Conservation (phyloP, 2,888 invertebrate species). For the Actias luna region DNA sequence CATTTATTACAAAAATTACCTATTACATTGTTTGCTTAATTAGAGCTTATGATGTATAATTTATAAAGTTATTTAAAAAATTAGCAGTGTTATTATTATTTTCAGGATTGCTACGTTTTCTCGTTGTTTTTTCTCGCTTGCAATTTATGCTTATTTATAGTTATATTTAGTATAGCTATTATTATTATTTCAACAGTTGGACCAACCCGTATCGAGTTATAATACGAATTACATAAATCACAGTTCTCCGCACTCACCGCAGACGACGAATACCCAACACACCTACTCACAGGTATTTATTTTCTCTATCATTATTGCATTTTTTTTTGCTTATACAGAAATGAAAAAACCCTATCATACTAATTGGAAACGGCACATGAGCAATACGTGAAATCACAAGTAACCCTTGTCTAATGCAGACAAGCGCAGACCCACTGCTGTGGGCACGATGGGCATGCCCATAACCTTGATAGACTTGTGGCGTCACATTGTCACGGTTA, state of each 20-base stretch:
- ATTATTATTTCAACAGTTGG: conserved; percentile 53
- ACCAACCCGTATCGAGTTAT: conserved; percentile 69
- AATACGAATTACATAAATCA: conserved; percentile 72
- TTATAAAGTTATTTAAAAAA: not conserved
- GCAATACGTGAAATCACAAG: no score
- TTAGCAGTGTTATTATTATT: not conserved
- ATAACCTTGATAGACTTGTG: no score
- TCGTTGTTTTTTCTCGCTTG: conserved; percentile 11
- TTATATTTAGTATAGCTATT: not conserved
- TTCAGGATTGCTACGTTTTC: conserved; percentile 5
- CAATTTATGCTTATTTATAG: not conserved
- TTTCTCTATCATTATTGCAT: not conserved
- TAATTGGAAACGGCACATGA: no score
- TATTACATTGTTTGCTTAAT: conserved; percentile 1
- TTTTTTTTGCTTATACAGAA: not conserved
- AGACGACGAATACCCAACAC: conserved; percentile 69
- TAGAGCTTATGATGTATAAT: conserved; percentile 5
- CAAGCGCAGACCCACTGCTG: no score
- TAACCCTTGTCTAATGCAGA: no score
- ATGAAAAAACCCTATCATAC: not conserved
- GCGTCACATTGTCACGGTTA: no score
- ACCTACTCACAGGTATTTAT: conserved; percentile 68
- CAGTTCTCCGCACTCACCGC: conserved; percentile 71
- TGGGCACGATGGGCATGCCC: no score
- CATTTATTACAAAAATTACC: not conserved